These are phyloP conservation scores for Nasonia vitripennis DNA, from an alignment of 1,140 invertebrate species.

Conservation along the genomic window DNA sequence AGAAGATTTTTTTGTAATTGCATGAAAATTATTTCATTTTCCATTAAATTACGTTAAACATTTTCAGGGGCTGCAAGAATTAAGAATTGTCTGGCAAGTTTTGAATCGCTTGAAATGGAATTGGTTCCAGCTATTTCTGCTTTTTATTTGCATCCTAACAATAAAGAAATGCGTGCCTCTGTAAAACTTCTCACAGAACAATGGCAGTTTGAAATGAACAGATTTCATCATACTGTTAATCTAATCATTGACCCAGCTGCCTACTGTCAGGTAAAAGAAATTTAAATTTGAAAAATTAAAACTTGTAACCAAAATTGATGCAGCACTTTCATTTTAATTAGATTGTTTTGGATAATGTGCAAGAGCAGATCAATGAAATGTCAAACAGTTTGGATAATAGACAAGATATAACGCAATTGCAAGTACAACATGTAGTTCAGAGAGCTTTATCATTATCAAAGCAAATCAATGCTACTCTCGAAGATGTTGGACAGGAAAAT, in stretches of 20 bases:
- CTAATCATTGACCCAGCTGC: slow-evolving; percentile 81
- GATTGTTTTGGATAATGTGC: slow-evolving; percentile 70
- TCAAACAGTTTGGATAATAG: slow-evolving; percentile 67
- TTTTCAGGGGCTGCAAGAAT: slow-evolving; percentile 76
- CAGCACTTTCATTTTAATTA: slow-evolving; percentile 43
- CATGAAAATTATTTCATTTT: slow-evolving; percentile 7
- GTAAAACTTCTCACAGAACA: slow-evolving; percentile 74
- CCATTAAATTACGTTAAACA: slow-evolving; percentile 40
- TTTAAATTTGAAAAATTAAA: slow-evolving; percentile 34
- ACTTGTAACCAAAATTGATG: neutral
- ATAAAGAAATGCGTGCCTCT: slow-evolving; percentile 68
- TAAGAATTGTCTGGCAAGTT: slow-evolving; percentile 78
- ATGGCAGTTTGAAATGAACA: slow-evolving; percentile 78
- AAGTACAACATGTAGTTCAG: slow-evolving; percentile 67
- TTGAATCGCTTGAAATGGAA: slow-evolving; percentile 81
- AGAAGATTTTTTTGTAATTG: slow-evolving; percentile 55
- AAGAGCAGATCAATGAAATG: slow-evolving; percentile 64
- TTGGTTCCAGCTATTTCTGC: slow-evolving; percentile 77
- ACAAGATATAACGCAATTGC: slow-evolving; percentile 62
- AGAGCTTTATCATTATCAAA: slow-evolving; percentile 66
- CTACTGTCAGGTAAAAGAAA: slow-evolving; percentile 77
- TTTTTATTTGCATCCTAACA: slow-evolving; percentile 70
- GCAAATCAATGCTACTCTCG: slow-evolving; percentile 66
- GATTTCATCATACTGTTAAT: slow-evolving; percentile 77
- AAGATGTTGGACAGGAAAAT: slow-evolving; percentile 70